Base-by-base conservation (phyloP, 2,113 vertebrate genomes). In the Oryzias curvinotus region DNA sequence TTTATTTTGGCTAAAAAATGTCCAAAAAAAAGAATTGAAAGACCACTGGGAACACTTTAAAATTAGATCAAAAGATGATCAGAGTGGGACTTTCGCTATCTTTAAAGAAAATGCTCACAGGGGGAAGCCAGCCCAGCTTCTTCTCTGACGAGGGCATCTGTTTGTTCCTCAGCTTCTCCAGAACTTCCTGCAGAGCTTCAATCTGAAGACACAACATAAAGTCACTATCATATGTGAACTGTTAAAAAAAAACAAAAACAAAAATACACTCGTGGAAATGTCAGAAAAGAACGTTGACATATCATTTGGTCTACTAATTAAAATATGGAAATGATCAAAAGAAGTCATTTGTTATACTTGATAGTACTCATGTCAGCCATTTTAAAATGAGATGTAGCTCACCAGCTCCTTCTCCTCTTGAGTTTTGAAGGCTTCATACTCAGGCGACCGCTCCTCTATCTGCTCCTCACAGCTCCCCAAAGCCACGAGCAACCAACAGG, bases 111-210 rank as follows among this genome's bases (percentile, higher is more conserved):
- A 23, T 5, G 47, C 87, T 41, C 85, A 93, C 93, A 72, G 56
- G 75, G 8, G 91, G 89, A 18, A 93, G 84, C 90, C 90, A 89
- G 75, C 92, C 90, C 25, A 92, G 83, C 54, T 93, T 91, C 71
- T 93, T 95, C 88, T 92, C 90, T 3, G 81, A 61, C 2, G 83
- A 65, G 0, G 87, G 92, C 62, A 79, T 83, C 54, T 84, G 83
- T 72, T 87, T 83, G 73, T 60, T 88, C 52, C 78, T 90, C 57
- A 92, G 70, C 23, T 91, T 86, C 73, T 91, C 87, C 77, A 93
- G 87, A 19, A 90, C 81, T 52, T 92, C 92, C 65, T 92, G 91
- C 56, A 94, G 87, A 30, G 68, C 83, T 57, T 80, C 81, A 1
- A 84, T 81, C 81, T 84, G n/a, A 26, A 8, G 55, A 57, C 6